Base-by-base conservation (phyloP, 1,140 invertebrate genomes). In the Anadara kagoshimensis region DNA sequence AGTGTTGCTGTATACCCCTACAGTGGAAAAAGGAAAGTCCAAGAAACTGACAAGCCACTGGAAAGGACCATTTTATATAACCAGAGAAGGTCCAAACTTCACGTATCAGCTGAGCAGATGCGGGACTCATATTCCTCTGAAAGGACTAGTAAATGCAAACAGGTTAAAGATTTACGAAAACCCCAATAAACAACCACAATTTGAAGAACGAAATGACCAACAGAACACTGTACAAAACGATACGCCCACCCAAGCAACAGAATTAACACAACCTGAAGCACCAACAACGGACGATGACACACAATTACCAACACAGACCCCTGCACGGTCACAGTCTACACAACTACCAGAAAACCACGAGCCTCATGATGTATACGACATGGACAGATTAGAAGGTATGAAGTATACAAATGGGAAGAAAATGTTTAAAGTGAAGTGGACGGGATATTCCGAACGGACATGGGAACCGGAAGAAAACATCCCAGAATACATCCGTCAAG, bases 31-130 rank as follows among this genome's bases (percentile, higher is more conserved):
- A 16, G 69, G 69, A 18, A 18, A 68, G 41, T 62, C 69, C 3
- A 64, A 56, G 8, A 72, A 76, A 58, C 59, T 72, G 16, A 41
- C 26, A 12, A 57, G 64, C 1, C 59, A 61, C 59, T 75, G 73
- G 58, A 24, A 24, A 14, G 73, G 73, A 22, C 73, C 73, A 18
- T 73, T 58, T 49, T 67, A 73, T 26, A 61, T 73, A 1, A 54
- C 41, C 16, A n/a, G 41, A 41, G 57, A 51, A 16, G 14, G 57
- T 22, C 16, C 18, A 0, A 61, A 69, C 45, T n/a, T 61, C 14
- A 69, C 68, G 8, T 69, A 69, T 36, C 45, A 22, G 7, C n/a
- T 69, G 11, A 18, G 56, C 8, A 59, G 44, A 47, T 59, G 56
- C 43, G 16, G 10, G 4, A 57, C 58, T n/a, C 47, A 59, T 29